Base-by-base conservation (phyloP, 2,113 vertebrate species). In the Etia nguti region DNA sequence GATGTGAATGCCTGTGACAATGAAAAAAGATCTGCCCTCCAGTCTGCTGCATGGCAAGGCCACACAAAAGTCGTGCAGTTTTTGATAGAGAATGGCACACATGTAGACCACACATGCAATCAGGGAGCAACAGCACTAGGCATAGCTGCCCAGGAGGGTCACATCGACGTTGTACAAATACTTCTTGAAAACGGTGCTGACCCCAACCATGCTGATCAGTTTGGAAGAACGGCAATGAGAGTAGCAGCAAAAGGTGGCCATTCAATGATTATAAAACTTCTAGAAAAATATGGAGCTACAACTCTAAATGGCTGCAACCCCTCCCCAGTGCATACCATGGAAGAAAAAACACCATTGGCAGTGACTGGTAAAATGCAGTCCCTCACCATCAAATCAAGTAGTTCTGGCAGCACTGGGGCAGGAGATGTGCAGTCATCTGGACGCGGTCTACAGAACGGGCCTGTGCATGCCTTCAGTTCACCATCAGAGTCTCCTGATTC, bases 201-300 rank as follows among this genome's bases (percentile, higher is more conserved):
- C 87, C 98, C 99, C 3, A 99, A 99, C 90, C 99, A 99, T 0
- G 99, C 99, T 0, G 99, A 99, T 92, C 99, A 99, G 34, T 99
- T 99, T 79, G 99, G 99, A 22, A 98, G 98, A 82, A 99, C 99
- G 1, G 98, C 98, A 31, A 98, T 99, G 97, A 97, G 98, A 7
- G 99, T 99, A n/a, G 99, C 99, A 22, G 98, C 98, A 79, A 99
- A 99, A 95, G 98, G 98, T 1, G 98, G 98, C 73, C 99, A 99
- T 89, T 95, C 97, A 1, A 96, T 96, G 85, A 99, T 99, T 82
- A 97, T 98, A 73, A 98, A 99, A 91, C 96, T 99, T 81, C 92
- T 99, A 87, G 99, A 99, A 93, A 98, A 98, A 92, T 99, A 99
- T 0, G 99, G 99, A 29, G 98, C 98, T 3, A 96, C 97, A 22